phyloP scores from a whole-genome alignment of 2,113 vertebrate genomes.

The Helogale parvula region DNA sequence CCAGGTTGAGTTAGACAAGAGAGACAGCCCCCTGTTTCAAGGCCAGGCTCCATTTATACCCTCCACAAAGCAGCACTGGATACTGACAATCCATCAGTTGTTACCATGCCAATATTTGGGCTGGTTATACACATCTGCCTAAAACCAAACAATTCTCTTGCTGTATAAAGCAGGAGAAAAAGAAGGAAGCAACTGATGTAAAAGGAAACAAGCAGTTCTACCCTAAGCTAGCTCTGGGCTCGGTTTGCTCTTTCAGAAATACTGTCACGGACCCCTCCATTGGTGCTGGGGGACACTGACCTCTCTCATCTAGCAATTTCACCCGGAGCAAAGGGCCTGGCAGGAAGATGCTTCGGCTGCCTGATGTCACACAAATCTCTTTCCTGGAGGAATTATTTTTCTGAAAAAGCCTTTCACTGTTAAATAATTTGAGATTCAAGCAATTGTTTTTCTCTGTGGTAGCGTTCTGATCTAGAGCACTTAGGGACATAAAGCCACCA shows the following conservation, averaged over 20 bases:
- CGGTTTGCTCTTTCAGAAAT: conserved; percentile 65
- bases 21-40: conserved; percentile 54
- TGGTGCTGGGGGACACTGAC: conserved; percentile 54
- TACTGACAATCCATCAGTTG: conserved; percentile 78
- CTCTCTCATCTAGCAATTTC: conserved; percentile 61
- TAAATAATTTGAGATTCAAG: conserved; percentile 61
- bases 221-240: conserved; percentile 66
- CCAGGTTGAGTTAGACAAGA: conserved; percentile 63
- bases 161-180: conserved; percentile 78
- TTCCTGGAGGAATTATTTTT: conserved; percentile 67
- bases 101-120: conserved; percentile 70
- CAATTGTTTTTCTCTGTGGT: conserved; percentile 64
- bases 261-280: background rate
- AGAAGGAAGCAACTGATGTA: conserved; percentile 78
- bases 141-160: conserved; percentile 78
- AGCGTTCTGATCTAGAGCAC: conserved; percentile 49
- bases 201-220: conserved; percentile 57
- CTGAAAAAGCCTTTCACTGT: conserved; percentile 76
- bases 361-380: conserved; percentile 63
- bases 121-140: conserved; percentile 80
- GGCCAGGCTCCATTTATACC: conserved; percentile 67
- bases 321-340: conserved; percentile 64
- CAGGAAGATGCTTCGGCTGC: conserved; percentile 60
- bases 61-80: conserved; percentile 63
- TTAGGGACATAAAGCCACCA: conserved; percentile 62